Evolutionary conservation across 92 coral and sea anemone genomes (phyloP).

Genomic region (Phenganax marumi): DNA sequence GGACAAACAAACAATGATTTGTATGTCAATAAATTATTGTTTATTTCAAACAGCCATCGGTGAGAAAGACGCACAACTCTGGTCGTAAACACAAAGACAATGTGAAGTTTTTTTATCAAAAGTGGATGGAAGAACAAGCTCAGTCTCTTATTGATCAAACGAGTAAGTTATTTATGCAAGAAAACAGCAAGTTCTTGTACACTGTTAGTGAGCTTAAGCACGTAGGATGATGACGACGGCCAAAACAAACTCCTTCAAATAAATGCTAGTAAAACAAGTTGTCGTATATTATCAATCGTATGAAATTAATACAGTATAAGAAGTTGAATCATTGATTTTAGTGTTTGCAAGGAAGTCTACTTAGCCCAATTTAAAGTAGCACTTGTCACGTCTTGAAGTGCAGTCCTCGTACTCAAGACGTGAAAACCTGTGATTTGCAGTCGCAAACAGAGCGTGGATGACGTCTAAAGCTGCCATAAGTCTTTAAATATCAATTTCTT

Average conservation of each 20-base stretch:
- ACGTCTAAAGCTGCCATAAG: too few relatives aligned
- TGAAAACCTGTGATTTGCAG: neutral
- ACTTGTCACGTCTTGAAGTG: too few relatives aligned
- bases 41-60: conserved; percentile 73
- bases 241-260: too few relatives aligned
- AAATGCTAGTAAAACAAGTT: too few relatives aligned
- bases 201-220: too few relatives aligned
- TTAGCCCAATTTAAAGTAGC: too few relatives aligned
- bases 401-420: too few relatives aligned
- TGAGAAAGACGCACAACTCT: conserved; percentile 94
- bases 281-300: too few relatives aligned
- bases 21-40: neutral
- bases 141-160: conserved; percentile 96
- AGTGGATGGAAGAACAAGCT: conserved; percentile 99
- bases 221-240: too few relatives aligned
- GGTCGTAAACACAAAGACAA: conserved; percentile 97
- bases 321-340: too few relatives aligned
- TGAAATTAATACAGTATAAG: neutral
- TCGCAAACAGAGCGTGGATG: too few relatives aligned
- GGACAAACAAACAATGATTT: neutral
- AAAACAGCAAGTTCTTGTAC: neutral
- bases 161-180: conserved; percentile 60
- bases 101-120: conserved; percentile 87
- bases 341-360: too few relatives aligned
- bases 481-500: neutral